Evolutionary conservation across 92 coral and sea anemone species (phyloP).

Genomic region (Phenganax subtilis): DNA sequence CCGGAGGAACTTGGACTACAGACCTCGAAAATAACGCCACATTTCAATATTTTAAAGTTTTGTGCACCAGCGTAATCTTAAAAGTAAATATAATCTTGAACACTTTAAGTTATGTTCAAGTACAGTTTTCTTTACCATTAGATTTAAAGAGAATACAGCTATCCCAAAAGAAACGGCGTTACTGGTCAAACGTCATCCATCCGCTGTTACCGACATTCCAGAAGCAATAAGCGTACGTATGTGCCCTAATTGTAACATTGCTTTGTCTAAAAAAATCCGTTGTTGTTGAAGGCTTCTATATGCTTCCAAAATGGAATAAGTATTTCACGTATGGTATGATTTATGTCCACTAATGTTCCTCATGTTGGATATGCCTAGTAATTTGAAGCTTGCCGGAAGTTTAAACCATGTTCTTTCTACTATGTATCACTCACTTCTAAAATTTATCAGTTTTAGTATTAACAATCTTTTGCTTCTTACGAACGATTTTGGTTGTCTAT

Average conservation of each 20-base stretch:
- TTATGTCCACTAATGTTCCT: no score
- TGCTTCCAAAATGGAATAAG: neutral
- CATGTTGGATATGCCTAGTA: no score
- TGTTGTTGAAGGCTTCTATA: neutral
- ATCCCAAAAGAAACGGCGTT: constrained; percentile 74
- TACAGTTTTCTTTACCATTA: constrained; percentile 14
- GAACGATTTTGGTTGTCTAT: neutral
- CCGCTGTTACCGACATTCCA: constrained; percentile 74
- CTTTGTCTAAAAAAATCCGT: neutral
- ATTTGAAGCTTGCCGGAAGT: no score
- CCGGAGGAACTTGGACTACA: no score
- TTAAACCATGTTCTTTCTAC: no score
- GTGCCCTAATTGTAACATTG: neutral
- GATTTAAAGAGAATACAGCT: constrained; percentile 81
- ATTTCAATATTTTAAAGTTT: no score
- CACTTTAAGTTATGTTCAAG: neutral
- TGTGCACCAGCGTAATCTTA: no score
- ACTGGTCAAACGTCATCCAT: constrained; percentile 71
- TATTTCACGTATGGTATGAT: no score
- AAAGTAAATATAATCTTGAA: neutral
- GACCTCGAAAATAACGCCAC: no score
- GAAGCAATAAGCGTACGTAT: constrained; percentile 80
- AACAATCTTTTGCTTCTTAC: neutral
- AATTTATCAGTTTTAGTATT: no score
- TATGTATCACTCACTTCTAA: no score